These are phyloP conservation scores for Lepidostoma basale DNA, from an alignment of 1,140 invertebrate species.

Conservation along the genomic window DNA sequence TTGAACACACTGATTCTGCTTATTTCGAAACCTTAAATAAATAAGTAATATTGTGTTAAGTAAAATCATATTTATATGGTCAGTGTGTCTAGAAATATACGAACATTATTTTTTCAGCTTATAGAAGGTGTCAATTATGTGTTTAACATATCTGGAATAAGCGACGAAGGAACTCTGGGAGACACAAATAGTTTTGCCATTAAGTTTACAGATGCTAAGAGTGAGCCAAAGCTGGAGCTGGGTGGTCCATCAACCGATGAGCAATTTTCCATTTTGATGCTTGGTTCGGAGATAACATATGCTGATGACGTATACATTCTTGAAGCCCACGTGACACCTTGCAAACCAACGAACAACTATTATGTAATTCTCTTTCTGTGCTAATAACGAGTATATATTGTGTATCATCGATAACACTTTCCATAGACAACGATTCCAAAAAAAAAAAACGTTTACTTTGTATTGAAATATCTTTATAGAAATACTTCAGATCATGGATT, in stretches of 20 bases:
- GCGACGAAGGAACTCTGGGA: conserved; percentile 25
- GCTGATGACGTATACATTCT: conserved; percentile 36
- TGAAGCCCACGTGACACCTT: conserved; percentile 39
- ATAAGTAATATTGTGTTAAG: too few species aligned
- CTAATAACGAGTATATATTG: too few species aligned
- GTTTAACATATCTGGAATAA: conserved; percentile 35
- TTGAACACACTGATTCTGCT: too few species aligned
- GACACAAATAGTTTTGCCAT: conserved; percentile 36
- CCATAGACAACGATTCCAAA: too few species aligned
- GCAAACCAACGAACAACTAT: conserved; percentile 42
- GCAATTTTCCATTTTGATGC: conserved; percentile 41
- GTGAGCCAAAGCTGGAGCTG: conserved; percentile 33
- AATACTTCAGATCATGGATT: too few species aligned
- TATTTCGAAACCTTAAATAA: too few species aligned
- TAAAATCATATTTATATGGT: too few species aligned
- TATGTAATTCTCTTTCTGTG: conserved; percentile 37
- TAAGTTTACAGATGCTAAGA: conserved; percentile 37
- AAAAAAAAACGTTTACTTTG: too few species aligned
- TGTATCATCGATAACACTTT: too few species aligned
- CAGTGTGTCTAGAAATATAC: too few species aligned
- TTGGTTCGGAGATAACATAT: conserved; percentile 37
- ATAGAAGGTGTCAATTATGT: conserved; percentile 39
- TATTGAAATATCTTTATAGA: too few species aligned
- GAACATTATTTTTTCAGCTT: conserved; percentile 19
- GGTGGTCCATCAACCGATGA: neutral